Base-by-base conservation (phyloP, 2,113 vertebrate species). In the Acanthisitta chloris region DNA sequence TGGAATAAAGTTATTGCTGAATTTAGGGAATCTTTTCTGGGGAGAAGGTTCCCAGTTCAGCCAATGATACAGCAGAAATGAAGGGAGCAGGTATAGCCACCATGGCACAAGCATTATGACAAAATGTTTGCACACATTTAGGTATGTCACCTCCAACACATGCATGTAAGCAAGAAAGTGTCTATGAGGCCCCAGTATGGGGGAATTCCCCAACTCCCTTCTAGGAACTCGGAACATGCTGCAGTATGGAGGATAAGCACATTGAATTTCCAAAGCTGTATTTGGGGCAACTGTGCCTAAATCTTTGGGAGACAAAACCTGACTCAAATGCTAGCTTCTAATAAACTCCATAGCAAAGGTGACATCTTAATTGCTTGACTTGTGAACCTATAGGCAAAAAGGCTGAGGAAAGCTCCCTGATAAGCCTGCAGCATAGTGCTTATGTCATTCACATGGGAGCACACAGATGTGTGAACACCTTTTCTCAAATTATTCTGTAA, bases 11-110 rank as follows among this genome's bases (percentile, higher is more conserved):
- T 46, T 33, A 26, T 23, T 76, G 28, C 4, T 52, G 14, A 70
- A 84, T 9, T 36, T 28, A 49, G 12, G 6, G 9, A 5, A 48
- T 23, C 5, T 38, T 70, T 78, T 33, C 24, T 20, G 17, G 12
- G 24, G 8, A 79, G 28, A 61, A 46, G 5, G 5, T 67, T 48
- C 10, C 10, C 0, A 0, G 12, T 59, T 70, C 13, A 40, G 15
- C 3, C 21, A 62, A 11, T 54, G 33, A 49, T 17, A 66, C 20
- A 72, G 52, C 20, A 49, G 51, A 70, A 70, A 34, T 23, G 19
- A 85, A 43, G 8, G 2, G 4, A 0, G 0, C 11, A 25, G 4
- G 2, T 42, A n/a, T 10, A 78, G 69, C 25, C 15, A 24, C 19
- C 15, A 12, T 0, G 0, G 36, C 38, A 34, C 9, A 66, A 71